Percentiles rank a stretch among this genome's conserved stretches.
Conservation (phyloP, 2,888 invertebrate species). For the Drosophila imparisetae region DNA sequence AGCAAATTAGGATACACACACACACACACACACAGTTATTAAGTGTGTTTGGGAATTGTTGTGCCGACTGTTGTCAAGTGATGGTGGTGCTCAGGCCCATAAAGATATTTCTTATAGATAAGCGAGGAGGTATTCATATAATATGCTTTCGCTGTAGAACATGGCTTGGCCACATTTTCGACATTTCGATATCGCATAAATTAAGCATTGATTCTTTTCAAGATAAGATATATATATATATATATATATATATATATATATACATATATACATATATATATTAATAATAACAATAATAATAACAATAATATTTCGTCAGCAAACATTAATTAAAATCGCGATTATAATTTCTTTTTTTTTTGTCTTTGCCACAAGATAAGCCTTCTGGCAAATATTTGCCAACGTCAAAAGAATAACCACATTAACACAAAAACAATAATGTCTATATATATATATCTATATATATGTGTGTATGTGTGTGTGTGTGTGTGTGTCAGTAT, state of each 20-base stretch:
- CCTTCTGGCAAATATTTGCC: conserved; percentile 16
- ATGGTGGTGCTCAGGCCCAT: conserved; percentile 2
- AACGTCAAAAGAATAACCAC: not conserved
- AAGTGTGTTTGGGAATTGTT: not conserved
- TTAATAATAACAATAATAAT: no score
- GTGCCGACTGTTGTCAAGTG: conserved; percentile 15
- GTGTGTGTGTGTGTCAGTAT: not conserved
- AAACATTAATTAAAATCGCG: not conserved
- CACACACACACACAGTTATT: not conserved
- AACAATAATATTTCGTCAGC: not conserved
- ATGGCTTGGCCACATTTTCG: conserved; percentile 11
- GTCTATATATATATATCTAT: not conserved
- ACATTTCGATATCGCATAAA: conserved; percentile 24
- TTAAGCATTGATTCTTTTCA: conserved; percentile 36
- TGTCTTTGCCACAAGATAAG: conserved; percentile 8
- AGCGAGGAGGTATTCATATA: not conserved
- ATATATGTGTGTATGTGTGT: not conserved
- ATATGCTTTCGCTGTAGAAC: conserved; percentile 2
- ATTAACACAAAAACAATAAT: not conserved
- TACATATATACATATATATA: not conserved
- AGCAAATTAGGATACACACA: not conserved
- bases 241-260: not conserved
- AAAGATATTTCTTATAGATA: conserved; percentile 40
- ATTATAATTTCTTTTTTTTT: not conserved
- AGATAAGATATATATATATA: conserved; percentile 22